Evolutionary conservation across 2,888 invertebrate species (phyloP).

Genomic region (Tortrix viridana): DNA sequence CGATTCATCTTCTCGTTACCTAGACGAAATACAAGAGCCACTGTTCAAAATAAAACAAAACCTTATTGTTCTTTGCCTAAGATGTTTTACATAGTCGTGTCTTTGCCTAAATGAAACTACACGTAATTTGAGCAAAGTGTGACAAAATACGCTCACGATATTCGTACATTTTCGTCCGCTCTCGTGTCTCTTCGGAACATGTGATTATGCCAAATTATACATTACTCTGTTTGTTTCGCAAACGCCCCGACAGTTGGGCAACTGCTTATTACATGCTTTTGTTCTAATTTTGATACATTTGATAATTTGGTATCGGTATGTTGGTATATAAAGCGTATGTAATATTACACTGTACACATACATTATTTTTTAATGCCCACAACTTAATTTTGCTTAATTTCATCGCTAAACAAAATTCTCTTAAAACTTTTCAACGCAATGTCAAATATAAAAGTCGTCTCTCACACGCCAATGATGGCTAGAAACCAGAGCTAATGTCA

Average conservation of each 20-base stretch:
- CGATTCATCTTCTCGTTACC: too few species aligned
- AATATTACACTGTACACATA: too few species aligned
- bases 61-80: background rate
- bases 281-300: constrained; percentile 21
- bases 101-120: constrained; percentile 35
- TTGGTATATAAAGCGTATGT: too few species aligned
- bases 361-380: too few species aligned
- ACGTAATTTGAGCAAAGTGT: constrained; percentile 34
- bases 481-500: too few species aligned
- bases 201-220: constrained; percentile 56
- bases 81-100: constrained; percentile 4
- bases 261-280: constrained; percentile 11
- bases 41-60: background rate
- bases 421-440: too few species aligned
- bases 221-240: constrained; percentile 47
- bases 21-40: too few species aligned
- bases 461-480: too few species aligned
- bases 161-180: constrained; percentile 41
- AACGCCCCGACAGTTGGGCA: constrained; percentile 40
- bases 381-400: too few species aligned
- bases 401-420: too few species aligned
- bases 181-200: constrained; percentile 52
- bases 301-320: too few species aligned
- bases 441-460: too few species aligned
- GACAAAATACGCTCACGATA: constrained; percentile 45